Evolutionary conservation across 2,888 invertebrate species (phyloP).

Genomic region (Blastobasis lacticolella): DNA sequence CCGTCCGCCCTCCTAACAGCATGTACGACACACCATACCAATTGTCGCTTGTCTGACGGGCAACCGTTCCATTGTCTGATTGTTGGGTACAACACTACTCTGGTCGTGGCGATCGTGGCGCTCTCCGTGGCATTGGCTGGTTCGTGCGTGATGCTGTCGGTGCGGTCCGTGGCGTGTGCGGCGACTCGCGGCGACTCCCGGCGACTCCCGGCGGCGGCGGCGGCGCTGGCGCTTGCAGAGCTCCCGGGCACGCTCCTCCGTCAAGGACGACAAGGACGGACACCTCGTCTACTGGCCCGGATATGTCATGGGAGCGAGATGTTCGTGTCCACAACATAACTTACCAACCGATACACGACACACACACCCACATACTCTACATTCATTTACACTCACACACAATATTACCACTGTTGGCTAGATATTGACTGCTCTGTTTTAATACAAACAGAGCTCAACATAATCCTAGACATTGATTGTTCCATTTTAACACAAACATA

Average conservation of each 20-base stretch:
- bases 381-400: conserved; percentile 18
- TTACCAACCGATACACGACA: conserved; percentile 39
- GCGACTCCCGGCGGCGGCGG: conserved; percentile 18
- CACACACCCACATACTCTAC: conserved; percentile 16
- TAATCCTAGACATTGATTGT: conserved; percentile 9
- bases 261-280: conserved; percentile 99
- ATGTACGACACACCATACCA: conserved; percentile 72
- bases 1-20: conserved; percentile 69
- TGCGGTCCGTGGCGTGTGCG: conserved; percentile 21
- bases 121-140: conserved; percentile 56
- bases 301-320: conserved; percentile 99
- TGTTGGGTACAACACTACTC: conserved; percentile 76
- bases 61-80: conserved; percentile 76
- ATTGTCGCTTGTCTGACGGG: conserved; percentile 76
- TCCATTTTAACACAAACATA: not conserved
- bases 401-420: conserved; percentile 11
- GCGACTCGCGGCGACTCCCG: conserved; percentile 24
- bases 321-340: conserved; percentile 90
- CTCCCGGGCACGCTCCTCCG: conserved; percentile 89
- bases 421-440: conserved; percentile 6
- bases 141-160: conserved; percentile 29
- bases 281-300: conserved; percentile 99
- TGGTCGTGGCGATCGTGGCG: conserved; percentile 73
- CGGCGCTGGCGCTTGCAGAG: conserved; percentile 75
- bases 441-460: conserved; percentile 1